Percentiles rank a stretch among this genome's conserved stretches.
phyloP scores from a whole-genome alignment of 37 sponge, comb jelly and placozoan species.

The Tethya wilhelma region DNA sequence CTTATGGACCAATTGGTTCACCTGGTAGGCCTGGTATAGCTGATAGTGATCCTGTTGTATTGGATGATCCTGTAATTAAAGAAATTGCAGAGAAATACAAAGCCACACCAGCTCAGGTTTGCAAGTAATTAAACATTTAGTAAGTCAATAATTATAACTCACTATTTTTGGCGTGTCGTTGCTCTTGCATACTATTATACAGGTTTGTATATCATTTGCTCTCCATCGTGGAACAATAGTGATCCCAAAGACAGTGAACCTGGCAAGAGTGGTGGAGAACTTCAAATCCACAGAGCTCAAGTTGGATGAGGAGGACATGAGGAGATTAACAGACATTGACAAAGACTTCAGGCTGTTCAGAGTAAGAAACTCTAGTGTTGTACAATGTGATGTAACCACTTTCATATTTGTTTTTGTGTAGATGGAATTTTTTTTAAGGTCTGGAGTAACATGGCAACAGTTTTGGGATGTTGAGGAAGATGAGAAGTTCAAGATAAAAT shows the following conservation, averaged over 20 bases:
- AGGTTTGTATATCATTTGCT: slow-evolving; percentile 68
- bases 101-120: slow-evolving; percentile 78
- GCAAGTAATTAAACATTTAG: no score
- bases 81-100: slow-evolving; percentile 67
- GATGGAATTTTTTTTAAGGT: no score
- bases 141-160: no score
- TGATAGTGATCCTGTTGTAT: slow-evolving; percentile 41
- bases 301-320: slow-evolving; percentile 81
- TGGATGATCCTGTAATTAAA: slow-evolving; percentile 73
- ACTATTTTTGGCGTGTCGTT: no score
- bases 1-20: slow-evolving; percentile 79
- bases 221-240: slow-evolving; percentile 75
- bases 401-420: no score
- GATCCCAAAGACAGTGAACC: slow-evolving; percentile 86
- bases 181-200: neutral
- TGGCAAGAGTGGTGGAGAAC: slow-evolving; percentile 73
- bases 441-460: no score
- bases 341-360: slow-evolving; percentile 46
- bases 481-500: no score
- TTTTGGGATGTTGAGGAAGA: no score
- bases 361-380: no score
- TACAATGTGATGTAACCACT: no score
- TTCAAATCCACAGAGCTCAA: slow-evolving; percentile 58
- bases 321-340: slow-evolving; percentile 57
- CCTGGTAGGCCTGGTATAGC: slow-evolving; percentile 44